These are phyloP conservation scores for Zygothrica quintamaculata DNA, from an alignment of 2,888 invertebrate genomes.

Conservation along the genomic window DNA sequence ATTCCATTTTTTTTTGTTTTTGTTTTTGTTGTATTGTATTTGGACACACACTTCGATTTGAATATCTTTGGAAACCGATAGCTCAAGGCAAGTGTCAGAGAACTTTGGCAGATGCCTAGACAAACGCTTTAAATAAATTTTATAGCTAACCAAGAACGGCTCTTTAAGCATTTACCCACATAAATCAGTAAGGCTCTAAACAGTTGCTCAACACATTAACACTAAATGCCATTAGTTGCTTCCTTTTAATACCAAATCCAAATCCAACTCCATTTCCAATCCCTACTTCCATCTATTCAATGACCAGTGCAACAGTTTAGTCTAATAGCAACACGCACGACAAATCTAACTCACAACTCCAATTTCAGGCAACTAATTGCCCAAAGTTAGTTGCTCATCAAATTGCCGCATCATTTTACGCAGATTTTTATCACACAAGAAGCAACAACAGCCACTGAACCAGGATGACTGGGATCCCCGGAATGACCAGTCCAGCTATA, in stretches of 20 bases:
- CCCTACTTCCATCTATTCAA: not conserved
- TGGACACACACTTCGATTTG: slow-evolving; percentile 1
- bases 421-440: slow-evolving; percentile 72
- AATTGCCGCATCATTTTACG: slow-evolving; percentile 79
- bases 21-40: no score
- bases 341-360: slow-evolving; percentile 19
- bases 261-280: slow-evolving; percentile 22
- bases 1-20: slow-evolving; percentile 5
- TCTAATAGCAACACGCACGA: slow-evolving; percentile 40
- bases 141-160: not conserved
- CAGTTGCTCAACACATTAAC: slow-evolving; percentile 57
- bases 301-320: slow-evolving; percentile 50
- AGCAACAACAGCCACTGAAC: slow-evolving; percentile 37
- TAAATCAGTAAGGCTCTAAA: slow-evolving; percentile 42
- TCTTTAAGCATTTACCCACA: slow-evolving; percentile 1
- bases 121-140: slow-evolving; percentile 2
- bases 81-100: slow-evolving; percentile 1
- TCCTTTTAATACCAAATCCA: slow-evolving; percentile 19
- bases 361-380: slow-evolving; percentile 68
- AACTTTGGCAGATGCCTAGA: slow-evolving; percentile 1
- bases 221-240: slow-evolving; percentile 49
- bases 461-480: no score
- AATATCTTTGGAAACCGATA: slow-evolving; percentile 3
- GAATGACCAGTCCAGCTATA: slow-evolving; percentile 16
- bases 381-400: slow-evolving; percentile 77